These are phyloP conservation scores for Oncorhynchus kisutch DNA, from an alignment of 2,113 vertebrate species.

Conservation along the genomic window DNA sequence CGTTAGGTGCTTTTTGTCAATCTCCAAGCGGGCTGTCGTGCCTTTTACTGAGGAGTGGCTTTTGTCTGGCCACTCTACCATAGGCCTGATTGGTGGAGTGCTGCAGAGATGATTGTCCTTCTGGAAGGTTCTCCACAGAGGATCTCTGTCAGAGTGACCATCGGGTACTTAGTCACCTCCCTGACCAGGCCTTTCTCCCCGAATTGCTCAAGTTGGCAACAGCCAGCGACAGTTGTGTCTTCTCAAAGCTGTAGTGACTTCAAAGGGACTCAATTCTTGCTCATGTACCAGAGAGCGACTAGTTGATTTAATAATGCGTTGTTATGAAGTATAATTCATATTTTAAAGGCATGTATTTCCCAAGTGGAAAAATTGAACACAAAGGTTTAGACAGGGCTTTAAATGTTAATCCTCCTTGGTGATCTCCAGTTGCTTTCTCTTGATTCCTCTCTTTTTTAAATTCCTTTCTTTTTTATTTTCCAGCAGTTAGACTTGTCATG, in stretches of 20 bases:
- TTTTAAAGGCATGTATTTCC: conserved; percentile 58
- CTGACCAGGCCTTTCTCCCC: no score
- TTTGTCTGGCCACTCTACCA: no score
- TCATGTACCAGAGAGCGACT: conserved; percentile 43
- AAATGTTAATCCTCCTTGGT: conserved; percentile 66
- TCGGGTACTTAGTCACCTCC: no score
- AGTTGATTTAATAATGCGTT: conserved; percentile 56
- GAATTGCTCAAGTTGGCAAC: neutral
- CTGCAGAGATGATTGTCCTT: no score
- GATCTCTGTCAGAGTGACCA: no score
- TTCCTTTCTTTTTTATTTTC: neutral
- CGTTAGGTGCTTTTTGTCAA: no score
- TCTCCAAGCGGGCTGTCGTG: no score
- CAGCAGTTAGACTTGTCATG: neutral
- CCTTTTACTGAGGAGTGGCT: no score
- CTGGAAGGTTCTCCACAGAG: no score
- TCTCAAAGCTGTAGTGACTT: conserved; percentile 45
- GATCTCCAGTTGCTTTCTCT: conserved; percentile 40
- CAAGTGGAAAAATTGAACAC: conserved; percentile 48
- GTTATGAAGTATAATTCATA: conserved; percentile 58
- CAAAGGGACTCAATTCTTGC: conserved; percentile 33
- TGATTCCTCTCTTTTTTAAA: conserved; percentile 25
- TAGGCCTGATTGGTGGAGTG: no score
- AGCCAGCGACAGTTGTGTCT: conserved; percentile 42
- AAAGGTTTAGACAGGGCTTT: conserved; percentile 26